Evolutionary conservation across 2,888 invertebrate species (phyloP), one percentile per base, ranked within the genome.

Genomic region (Drosophila cracens): DNA sequence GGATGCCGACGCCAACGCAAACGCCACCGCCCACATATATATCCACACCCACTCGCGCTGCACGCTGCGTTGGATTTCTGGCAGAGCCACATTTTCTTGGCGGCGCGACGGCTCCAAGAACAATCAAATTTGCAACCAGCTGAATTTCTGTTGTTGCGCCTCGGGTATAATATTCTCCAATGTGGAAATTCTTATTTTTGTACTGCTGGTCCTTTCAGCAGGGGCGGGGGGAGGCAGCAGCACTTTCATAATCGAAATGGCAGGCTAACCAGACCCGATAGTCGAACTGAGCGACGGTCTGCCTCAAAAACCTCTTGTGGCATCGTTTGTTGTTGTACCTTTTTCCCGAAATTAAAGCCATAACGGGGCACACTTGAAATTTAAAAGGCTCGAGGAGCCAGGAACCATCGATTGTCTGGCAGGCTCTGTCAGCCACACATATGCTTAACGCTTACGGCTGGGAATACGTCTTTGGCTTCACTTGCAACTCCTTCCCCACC

Each of bases 71-170:
- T 46, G 25, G 46, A 46, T 61, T 56, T 29, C 56, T 34, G 54
- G 18, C n/a, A 18, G 18, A 34, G 49, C 33, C 36, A 40, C 60
- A 53, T 51, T 69, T 67, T 57, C 49, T 59, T 73, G 68, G 70
- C 62, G 54, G 43, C 46, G 61, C 40, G 43, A 46, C 68, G 57
- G 69, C 69, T 83, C 59, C 78, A 83, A 87, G 87, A 87, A 87
- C 89, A 89, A 89, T 87, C 85, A 85, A 87, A 89, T 89, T 89
- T 89, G 80, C 87, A 89, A 76, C 72, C 82, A 83, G 87, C 83
- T 87, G 81, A 77, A 77, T 73, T 82, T 82, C 48, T 69, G 73
- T 69, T 81, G 70, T 64, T 70, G 81, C 71, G 63, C 57, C 51
- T 46, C 25, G 69, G 78, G 73, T 75, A 78, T 83, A 82, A 83